phyloP scores from a whole-genome alignment of 2,113 vertebrate species.

The Uria lomvia region DNA sequence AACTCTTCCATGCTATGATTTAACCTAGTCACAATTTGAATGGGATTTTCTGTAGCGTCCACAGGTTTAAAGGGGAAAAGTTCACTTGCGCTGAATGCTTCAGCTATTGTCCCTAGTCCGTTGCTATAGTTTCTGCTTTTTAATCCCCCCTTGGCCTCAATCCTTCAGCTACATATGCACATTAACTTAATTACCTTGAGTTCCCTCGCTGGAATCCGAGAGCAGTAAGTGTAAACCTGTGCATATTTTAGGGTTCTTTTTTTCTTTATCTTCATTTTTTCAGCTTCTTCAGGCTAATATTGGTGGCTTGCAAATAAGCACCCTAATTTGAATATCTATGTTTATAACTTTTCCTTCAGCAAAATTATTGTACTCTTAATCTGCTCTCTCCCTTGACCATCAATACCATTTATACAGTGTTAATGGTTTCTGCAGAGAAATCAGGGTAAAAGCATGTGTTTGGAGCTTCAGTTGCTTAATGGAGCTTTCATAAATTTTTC shows the following conservation, averaged over 20 bases:
- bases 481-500: not conserved
- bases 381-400: not conserved
- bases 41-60: not conserved
- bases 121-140: conserved; percentile 26
- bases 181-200: conserved; percentile 42
- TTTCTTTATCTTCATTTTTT: not conserved
- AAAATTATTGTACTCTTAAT: not conserved
- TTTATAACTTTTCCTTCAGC: not conserved
- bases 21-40: not conserved
- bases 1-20: not conserved
- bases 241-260: not conserved
- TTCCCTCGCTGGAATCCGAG: not conserved
- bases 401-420: not conserved
- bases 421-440: not conserved
- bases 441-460: not conserved
- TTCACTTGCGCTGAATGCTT: not conserved
- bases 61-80: conserved; percentile 40
- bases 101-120: not conserved
- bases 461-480: not conserved
- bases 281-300: not conserved
- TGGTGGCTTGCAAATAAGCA: not conserved
- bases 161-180: conserved; percentile 26
- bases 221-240: not conserved
- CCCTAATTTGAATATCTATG: not conserved
- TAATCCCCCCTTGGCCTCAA: conserved; percentile 54